phyloP scores from a whole-genome alignment of 2,113 vertebrate species.

The Mormoops blainvillei region DNA sequence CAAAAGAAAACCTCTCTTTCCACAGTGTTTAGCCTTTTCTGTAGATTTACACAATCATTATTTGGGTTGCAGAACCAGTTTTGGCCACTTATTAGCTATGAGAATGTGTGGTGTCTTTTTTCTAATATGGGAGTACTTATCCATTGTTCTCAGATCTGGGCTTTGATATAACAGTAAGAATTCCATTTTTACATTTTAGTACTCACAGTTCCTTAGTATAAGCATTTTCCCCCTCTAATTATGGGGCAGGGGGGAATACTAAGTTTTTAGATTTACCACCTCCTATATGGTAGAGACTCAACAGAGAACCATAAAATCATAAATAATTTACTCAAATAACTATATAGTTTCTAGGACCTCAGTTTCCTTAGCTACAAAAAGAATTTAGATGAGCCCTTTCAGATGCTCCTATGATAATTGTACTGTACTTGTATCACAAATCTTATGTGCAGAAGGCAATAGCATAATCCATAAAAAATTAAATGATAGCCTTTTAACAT shows the following conservation, averaged over 20 bases:
- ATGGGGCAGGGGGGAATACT: neutral
- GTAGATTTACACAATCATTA: neutral
- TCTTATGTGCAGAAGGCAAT: neutral
- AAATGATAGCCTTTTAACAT: neutral
- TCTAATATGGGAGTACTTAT: neutral
- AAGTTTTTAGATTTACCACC: neutral
- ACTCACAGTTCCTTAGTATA: neutral
- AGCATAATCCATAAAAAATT: conserved; percentile 12
- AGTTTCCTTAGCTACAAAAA: conserved; percentile 26
- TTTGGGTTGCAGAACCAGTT: neutral
- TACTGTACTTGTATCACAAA: neutral
- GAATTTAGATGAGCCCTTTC: neutral
- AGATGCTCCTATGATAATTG: neutral
- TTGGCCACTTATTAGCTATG: neutral
- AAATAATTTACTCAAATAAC: neutral
- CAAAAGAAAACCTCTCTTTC: neutral
- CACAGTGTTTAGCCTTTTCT: neutral
- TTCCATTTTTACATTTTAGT: neutral
- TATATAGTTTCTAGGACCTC: neutral
- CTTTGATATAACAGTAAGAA: neutral
- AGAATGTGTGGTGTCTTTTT: neutral
- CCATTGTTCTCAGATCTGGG: neutral
- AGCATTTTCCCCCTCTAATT: neutral
- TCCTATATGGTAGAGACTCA: neutral
- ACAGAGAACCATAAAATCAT: neutral